Base-by-base conservation (phyloP, 2,888 invertebrate species). In the Diaperis boleti region DNA sequence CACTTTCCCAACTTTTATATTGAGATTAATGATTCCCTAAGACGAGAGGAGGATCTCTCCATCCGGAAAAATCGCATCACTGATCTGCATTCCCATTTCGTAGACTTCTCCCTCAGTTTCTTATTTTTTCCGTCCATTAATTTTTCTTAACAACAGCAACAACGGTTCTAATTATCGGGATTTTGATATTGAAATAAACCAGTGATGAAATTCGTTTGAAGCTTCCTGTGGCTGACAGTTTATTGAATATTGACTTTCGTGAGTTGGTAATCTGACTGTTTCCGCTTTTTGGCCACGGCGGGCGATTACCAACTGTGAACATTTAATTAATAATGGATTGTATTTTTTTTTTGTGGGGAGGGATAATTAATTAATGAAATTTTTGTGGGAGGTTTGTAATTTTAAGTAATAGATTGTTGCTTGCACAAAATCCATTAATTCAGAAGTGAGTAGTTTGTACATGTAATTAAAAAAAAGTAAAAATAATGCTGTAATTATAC, bases 11-110 rank as follows among this genome's bases (percentile, higher is more conserved):
- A 56, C 50, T 61, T n/a, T 47, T 35, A 59, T 59, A 63, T 56
- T 60, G 56, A 66, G 65, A 66, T 66, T 63, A 66, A 66, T 63
- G 62, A 49, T 15, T 2, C 33, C 18, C 54, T 29, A 15, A 39
- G 10, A 7, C 13, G 54, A 6, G 26, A 22, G 10, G 39, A 17
- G 22, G 15, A 33, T 33, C 33, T 26, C 17, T 14, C 54, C 11
- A 37, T 37, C 15, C 41, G 54, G 41, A 54, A 54, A 54, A 54
- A 39, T 54, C 39, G 39, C 54, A 33, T 41, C 39, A 29, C 54
- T 54, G 41, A 41, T 26, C 39, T 10, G 10, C 26, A 41, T 41
- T 54, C 20, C 10, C 13, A 13, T 14, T 45, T 22, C n/a, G 1
- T 14, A 7, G 15, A 15, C 26, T 39, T 26, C 29, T 39, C 31